phyloP scores from a whole-genome alignment of 2,888 invertebrate genomes.

The Ptilodon capucinus region DNA sequence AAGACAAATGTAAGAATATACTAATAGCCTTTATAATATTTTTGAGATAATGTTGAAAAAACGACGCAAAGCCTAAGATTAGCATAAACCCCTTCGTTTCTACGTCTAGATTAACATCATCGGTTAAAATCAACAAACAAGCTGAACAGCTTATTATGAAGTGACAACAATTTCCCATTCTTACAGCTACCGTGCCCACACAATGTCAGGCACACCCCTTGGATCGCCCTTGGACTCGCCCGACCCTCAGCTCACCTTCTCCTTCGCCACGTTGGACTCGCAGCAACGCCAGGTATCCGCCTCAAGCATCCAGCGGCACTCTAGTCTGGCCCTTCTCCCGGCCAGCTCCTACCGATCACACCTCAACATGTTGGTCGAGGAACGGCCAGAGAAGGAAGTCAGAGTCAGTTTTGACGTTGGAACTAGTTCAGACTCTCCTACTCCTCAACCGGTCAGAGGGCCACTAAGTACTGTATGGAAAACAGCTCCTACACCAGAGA shows the following conservation, averaged over 20 bases:
- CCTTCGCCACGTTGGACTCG: slow-evolving; percentile 83
- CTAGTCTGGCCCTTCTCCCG: slow-evolving; percentile 72
- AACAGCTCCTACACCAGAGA: slow-evolving; percentile 84
- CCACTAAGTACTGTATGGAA: slow-evolving; percentile 73
- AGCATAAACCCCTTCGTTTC: too few species aligned
- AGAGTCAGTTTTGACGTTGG: slow-evolving; percentile 74
- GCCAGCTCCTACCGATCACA: slow-evolving; percentile 78
- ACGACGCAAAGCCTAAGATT: too few species aligned
- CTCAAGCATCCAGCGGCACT: slow-evolving; percentile 74
- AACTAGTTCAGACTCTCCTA: slow-evolving; percentile 60
- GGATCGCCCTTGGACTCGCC: slow-evolving; percentile 93
- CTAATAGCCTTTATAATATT: not conserved
- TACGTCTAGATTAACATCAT: too few species aligned
- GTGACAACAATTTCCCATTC: too few species aligned
- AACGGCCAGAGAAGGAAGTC: slow-evolving; percentile 73
- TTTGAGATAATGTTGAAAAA: too few species aligned
- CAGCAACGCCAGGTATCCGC: slow-evolving; percentile 86
- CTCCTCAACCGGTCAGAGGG: slow-evolving; percentile 67
- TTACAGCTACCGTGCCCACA: slow-evolving; percentile 91
- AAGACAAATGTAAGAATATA: slow-evolving; percentile 89
- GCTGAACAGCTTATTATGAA: too few species aligned
- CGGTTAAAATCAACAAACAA: too few species aligned
- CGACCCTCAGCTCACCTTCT: slow-evolving; percentile 86
- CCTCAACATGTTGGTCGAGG: slow-evolving; percentile 76
- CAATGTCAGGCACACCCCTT: slow-evolving; percentile 89